Conservation (phyloP, 2,888 invertebrate species). For the Metopia argyrocephala region DNA sequence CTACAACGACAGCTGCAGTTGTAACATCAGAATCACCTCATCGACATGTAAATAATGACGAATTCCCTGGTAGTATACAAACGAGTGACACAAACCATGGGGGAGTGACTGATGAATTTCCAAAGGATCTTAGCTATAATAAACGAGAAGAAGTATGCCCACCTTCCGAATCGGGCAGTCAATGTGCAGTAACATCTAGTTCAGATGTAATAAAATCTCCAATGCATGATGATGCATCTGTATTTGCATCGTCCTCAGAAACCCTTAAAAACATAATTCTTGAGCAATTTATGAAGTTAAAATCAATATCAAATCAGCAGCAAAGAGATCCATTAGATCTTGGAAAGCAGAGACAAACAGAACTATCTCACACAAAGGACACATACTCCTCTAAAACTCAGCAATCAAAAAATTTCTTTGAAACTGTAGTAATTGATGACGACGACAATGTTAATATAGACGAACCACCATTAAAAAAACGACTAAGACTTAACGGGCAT, state of each 20-base stretch:
- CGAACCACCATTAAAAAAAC: constrained; percentile 79
- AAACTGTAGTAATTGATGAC: constrained; percentile 76
- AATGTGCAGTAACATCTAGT: constrained; percentile 83
- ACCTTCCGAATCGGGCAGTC: constrained; percentile 72
- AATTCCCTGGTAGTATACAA: background rate
- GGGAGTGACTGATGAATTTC: constrained; percentile 78
- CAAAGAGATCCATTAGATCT: constrained; percentile 85
- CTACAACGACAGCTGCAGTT: background rate
- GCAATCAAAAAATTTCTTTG: constrained; percentile 78
- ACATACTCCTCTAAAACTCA: constrained; percentile 79
- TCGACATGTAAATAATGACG: constrained; percentile 9
- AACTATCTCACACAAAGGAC: constrained; percentile 76
- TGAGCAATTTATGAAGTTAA: constrained; percentile 74
- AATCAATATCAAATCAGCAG: constrained; percentile 69
- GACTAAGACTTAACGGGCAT: constrained; percentile 67
- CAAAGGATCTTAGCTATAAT: constrained; percentile 82
- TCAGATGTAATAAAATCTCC: constrained; percentile 87
- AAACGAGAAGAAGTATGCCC: constrained; percentile 78
- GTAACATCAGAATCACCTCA: constrained; percentile 9
- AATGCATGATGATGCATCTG: constrained; percentile 85
- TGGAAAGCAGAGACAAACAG: constrained; percentile 85
- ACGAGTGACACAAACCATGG: constrained; percentile 2
- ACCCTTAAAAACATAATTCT: constrained; percentile 74
- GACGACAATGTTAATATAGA: constrained; percentile 57
- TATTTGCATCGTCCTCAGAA: constrained; percentile 85